phyloP scores from a whole-genome alignment of 2,113 vertebrate species.

The Neotoma lepida region DNA sequence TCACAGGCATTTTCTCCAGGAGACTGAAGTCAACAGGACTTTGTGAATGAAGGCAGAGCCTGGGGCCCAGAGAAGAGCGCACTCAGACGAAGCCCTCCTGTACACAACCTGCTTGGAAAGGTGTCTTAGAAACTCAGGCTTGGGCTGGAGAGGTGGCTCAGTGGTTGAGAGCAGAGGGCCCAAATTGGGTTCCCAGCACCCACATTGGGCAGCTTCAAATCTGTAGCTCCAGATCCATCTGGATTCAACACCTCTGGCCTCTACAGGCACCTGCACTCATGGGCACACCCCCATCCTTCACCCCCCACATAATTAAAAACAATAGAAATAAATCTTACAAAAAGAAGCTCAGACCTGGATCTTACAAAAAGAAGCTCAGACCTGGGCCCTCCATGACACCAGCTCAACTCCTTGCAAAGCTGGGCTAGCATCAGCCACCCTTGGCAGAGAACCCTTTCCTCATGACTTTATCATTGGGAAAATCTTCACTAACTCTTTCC shows the following conservation, averaged over 20 bases:
- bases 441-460: background rate
- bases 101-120: background rate
- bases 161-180: background rate
- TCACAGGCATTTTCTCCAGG: background rate
- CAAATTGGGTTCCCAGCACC: background rate
- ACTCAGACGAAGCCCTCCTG: background rate
- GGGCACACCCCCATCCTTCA: background rate
- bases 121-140: background rate
- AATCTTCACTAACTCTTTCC: conserved; percentile 11
- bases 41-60: background rate
- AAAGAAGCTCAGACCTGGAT: background rate
- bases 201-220: background rate
- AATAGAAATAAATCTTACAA: background rate
- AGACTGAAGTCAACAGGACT: background rate
- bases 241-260: background rate
- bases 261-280: background rate
- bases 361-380: background rate
- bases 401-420: background rate
- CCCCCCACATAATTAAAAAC: background rate
- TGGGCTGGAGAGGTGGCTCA: background rate
- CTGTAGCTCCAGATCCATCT: too few species aligned
- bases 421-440: background rate
- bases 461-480: background rate
- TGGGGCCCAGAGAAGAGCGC: background rate
- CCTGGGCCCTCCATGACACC: background rate